These are phyloP conservation scores for Phalacrocorax carbo DNA, from an alignment of 2,113 vertebrate species.

Conservation along the genomic window DNA sequence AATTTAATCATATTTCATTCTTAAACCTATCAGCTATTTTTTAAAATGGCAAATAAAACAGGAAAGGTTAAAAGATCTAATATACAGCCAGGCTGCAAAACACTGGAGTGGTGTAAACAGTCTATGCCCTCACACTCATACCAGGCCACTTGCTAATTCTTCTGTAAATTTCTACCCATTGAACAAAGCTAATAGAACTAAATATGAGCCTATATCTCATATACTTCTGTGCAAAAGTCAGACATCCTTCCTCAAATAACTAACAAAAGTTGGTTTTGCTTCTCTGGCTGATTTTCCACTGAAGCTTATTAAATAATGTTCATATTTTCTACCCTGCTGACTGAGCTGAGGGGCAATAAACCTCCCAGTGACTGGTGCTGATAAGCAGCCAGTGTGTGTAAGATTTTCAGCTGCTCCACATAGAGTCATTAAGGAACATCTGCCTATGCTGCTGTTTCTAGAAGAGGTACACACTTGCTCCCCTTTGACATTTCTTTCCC, in stretches of 20 bases:
- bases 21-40: background rate
- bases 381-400: background rate
- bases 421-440: slow-evolving; percentile 4
- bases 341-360: background rate
- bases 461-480: background rate
- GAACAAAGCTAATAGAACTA: background rate
- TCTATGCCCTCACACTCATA: rapidly evolving
- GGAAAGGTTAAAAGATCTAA: background rate
- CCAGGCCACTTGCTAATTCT: background rate
- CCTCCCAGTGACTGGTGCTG: background rate
- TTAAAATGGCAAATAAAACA: background rate
- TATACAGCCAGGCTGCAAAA: background rate
- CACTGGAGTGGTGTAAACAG: background rate
- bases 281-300: background rate
- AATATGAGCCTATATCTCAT: background rate
- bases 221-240: background rate
- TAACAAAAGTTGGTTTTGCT: background rate
- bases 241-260: background rate
- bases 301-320: background rate
- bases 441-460: background rate
- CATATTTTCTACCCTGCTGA: background rate
- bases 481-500: background rate
- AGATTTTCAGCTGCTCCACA: background rate
- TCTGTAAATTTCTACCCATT: background rate
- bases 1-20: background rate